Conservation (phyloP, 1,140 invertebrate species). For the Lepidurus packardi region DNA sequence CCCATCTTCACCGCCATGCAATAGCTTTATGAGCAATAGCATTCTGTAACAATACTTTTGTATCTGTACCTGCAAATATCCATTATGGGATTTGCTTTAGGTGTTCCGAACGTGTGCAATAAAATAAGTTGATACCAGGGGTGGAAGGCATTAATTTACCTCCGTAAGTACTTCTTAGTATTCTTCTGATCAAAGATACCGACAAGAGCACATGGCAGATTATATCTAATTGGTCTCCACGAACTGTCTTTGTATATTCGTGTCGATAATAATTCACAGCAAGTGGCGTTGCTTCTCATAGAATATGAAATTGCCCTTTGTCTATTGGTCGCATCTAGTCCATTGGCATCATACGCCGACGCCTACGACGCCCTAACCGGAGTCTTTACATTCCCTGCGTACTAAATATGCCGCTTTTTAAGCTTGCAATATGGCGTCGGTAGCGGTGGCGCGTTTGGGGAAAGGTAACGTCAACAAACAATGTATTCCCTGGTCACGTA, state of each 20-base stretch:
- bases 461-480: slow-evolving; percentile 22
- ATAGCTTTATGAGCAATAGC: neutral
- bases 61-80: neutral
- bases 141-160: no score
- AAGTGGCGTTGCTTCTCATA: no score
- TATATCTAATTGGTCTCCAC: no score
- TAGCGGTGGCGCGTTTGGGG: slow-evolving; percentile 17
- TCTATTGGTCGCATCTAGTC: no score
- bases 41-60: neutral
- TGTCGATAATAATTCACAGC: no score
- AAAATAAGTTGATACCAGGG: no score
- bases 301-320: no score
- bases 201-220: no score
- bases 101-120: neutral
- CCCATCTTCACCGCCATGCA: neutral
- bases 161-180: no score
- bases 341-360: neutral
- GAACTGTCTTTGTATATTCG: no score
- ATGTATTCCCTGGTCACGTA: slow-evolving; percentile 8
- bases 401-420: neutral
- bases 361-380: neutral
- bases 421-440: slow-evolving; percentile 6
- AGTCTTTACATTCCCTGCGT: neutral
- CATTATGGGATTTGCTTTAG: neutral
- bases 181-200: no score